These are phyloP conservation scores for Sesamia nonagrioides DNA, from an alignment of 1,140 invertebrate species.

Conservation along the genomic window DNA sequence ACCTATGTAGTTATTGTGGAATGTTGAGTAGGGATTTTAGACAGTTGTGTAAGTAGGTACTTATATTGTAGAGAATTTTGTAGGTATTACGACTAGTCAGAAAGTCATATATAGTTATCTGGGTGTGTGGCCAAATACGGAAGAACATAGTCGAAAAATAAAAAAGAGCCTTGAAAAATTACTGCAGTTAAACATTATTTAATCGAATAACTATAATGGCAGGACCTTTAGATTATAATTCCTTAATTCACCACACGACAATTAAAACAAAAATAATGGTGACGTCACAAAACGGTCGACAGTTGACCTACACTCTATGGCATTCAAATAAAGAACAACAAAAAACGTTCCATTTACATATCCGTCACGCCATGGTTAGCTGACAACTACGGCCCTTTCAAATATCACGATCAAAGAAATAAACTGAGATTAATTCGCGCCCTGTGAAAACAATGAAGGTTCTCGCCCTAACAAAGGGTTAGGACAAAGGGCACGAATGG, in stretches of 20 bases:
- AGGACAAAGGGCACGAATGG: conserved; percentile 64
- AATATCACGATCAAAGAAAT: conserved; percentile 82
- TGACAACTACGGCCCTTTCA: conserved; percentile 71
- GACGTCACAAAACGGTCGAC: conserved; percentile 30
- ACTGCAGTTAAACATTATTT: too few species aligned
- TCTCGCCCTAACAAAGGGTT: conserved; percentile 75
- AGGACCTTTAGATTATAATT: too few species aligned
- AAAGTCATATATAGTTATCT: too few species aligned
- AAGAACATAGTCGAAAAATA: too few species aligned
- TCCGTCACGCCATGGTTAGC: conserved; percentile 75
- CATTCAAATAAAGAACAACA: conserved; percentile 18
- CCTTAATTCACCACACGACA: not conserved
- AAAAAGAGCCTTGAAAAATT: too few species aligned
- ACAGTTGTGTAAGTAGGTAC: not conserved
- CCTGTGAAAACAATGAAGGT: conserved; percentile 75
- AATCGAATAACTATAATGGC: too few species aligned
- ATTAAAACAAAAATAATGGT: conserved; percentile 3
- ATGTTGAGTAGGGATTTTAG: not conserved
- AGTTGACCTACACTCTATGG: conserved; percentile 43
- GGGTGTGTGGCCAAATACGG: too few species aligned
- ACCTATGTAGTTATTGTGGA: not conserved
- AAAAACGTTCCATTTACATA: conserved; percentile 74
- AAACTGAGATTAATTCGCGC: conserved; percentile 84
- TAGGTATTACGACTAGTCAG: not conserved
- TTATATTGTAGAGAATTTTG: not conserved